Conservation (phyloP, 2,888 invertebrate genomes). For the Drosophila nr. perissopoda region DNA sequence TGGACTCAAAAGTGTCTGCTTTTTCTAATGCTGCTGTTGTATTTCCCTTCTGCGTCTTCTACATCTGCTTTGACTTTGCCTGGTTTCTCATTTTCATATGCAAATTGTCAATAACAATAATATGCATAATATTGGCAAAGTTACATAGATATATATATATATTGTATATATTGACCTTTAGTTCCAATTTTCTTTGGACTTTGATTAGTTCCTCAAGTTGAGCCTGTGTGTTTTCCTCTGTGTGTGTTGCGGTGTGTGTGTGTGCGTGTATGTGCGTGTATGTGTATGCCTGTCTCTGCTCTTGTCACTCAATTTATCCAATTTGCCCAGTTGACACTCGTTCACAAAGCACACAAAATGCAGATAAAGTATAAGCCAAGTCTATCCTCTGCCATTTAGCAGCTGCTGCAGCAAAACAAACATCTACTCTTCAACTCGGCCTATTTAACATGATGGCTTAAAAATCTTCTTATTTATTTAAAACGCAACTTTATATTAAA, state of each 20-base stretch:
- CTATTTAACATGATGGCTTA: not conserved
- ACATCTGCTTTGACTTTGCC: not conserved
- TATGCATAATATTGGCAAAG: constrained; percentile 40
- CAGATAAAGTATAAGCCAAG: constrained; percentile 43
- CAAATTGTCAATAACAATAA: constrained; percentile 52
- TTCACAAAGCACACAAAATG: not conserved
- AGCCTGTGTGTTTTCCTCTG: not conserved
- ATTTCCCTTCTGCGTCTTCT: not conserved
- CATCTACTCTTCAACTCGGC: no score
- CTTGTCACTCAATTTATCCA: constrained; percentile 3
- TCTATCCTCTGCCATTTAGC: constrained; percentile 4
- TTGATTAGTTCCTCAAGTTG: constrained; percentile 4
- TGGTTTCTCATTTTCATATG: constrained; percentile 48
- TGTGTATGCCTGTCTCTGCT: not conserved
- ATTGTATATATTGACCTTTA: constrained; percentile 1
- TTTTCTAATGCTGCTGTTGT: not conserved
- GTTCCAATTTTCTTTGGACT: not conserved
- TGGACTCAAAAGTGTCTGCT: not conserved
- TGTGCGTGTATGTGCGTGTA: constrained; percentile 2
- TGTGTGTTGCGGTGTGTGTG: constrained; percentile 3
- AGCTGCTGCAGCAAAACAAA: not conserved
- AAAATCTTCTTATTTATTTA: not conserved
- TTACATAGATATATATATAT: constrained; percentile 2
- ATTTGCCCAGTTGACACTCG: constrained; percentile 4
- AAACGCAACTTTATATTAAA: not conserved